Evolutionary conservation across 2,113 vertebrate genomes (phyloP).

Genomic region (Cephalopholis sonnerati): DNA sequence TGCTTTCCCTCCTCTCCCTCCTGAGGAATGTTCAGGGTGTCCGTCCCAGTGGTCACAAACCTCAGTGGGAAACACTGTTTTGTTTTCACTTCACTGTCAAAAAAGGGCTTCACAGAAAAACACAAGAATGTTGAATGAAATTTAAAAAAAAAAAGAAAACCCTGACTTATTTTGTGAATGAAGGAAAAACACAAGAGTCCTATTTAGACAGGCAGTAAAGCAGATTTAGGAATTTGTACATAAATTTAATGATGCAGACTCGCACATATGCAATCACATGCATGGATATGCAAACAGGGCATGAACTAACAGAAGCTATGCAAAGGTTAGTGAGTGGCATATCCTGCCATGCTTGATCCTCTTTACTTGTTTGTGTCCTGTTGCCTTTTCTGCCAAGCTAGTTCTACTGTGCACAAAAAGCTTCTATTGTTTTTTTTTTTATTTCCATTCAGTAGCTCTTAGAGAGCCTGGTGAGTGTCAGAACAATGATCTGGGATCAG

Average conservation of each 20-base stretch:
- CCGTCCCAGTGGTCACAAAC: slow-evolving; percentile 48
- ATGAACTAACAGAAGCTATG: neutral
- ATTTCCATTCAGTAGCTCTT: slow-evolving; percentile 32
- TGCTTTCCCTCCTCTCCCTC: slow-evolving; percentile 19
- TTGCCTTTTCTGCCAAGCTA: slow-evolving; percentile 14
- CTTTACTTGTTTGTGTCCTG: slow-evolving; percentile 45
- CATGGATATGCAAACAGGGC: slow-evolving; percentile 4
- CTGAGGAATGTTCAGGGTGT: slow-evolving; percentile 44
- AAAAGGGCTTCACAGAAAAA: slow-evolving; percentile 1
- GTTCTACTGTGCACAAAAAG: slow-evolving; percentile 45
- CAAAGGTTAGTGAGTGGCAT: neutral
- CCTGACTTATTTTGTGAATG: slow-evolving; percentile 8
- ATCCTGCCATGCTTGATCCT: slow-evolving; percentile 11
- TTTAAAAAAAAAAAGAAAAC: neutral
- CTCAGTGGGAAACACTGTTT: slow-evolving; percentile 36
- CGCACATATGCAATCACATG: slow-evolving; percentile 2
- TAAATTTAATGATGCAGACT: slow-evolving; percentile 12
- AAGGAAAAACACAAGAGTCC: slow-evolving; percentile 36
- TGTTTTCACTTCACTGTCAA: slow-evolving; percentile 16
- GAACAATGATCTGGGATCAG: slow-evolving; percentile 63
- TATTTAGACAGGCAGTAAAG: slow-evolving; percentile 32
- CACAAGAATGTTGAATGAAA: slow-evolving; percentile 9
- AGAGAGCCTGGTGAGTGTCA: slow-evolving; percentile 46
- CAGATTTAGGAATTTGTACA: slow-evolving; percentile 50
- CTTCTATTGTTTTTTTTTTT: slow-evolving; percentile 51